Evolutionary conservation across 2,113 vertebrate species (phyloP), one percentile per base, ranked within the genome.

Genomic region (Amazona vittata): DNA sequence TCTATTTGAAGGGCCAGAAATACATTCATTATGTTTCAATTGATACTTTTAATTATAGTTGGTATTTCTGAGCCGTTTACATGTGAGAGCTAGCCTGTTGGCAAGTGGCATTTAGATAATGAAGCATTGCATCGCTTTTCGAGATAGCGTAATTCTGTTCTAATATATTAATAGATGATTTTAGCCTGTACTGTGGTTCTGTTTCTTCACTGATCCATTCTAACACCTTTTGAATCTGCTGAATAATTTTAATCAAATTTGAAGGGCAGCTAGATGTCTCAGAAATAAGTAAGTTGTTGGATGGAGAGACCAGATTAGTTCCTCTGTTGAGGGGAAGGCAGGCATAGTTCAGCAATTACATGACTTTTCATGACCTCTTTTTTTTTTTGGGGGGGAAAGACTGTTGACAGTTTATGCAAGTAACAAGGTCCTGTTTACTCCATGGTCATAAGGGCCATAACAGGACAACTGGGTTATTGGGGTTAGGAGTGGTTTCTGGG

Each of bases 51-150:
- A 97, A 93, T 94, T 92, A 79, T 46, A 78, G 77, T 59, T 97
- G 96, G 22, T 93, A 92, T 96, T 96, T 96, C 89, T 82, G 69
- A 93, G 76, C 86, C 80, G 64, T 93, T 85, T 93, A 68, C 47
- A 43, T 86, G 57, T 65, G 80, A 90, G 83, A 94, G 64, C 60
- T 94, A 82, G 85, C 85, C 83, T 78, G 68, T 78, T 93, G 83
- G 68, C 86, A 90, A 92, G 90, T 95, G 96, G 90, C 94, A 93
- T 93, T 97, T 97, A 86, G 82, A 78, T 92, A 92, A 95, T 90
- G 90, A 96, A 88, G 88, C 75, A 55, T 93, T 92, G 63, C 46
- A 86, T 88, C 59, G 60, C 64, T 86, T 90, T 85, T 94, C 79
- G 86, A 93, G 86, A 78, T 35, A 67, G 46, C 13, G 2, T 50